Conservation (phyloP, 2,888 invertebrate genomes). For the Cybosia mesomella region DNA sequence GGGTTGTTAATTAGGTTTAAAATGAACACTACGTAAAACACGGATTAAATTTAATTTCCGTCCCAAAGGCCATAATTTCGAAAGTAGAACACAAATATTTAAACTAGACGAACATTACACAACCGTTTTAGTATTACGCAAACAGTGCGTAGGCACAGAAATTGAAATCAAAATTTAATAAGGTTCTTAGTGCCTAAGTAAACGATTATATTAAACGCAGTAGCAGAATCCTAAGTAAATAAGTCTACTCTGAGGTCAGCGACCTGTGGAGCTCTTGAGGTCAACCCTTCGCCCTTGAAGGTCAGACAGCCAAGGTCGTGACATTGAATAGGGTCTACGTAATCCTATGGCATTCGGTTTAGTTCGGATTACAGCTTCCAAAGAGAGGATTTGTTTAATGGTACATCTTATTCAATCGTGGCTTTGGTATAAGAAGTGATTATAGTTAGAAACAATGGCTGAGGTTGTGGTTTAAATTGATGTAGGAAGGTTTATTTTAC, state of each 20-base stretch:
- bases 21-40: no score
- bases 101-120: background rate
- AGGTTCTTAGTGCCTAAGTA: conserved; percentile 2
- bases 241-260: conserved; percentile 18
- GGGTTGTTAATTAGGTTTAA: no score
- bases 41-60: background rate
- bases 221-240: conserved; percentile 17
- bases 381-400: conserved; percentile 17
- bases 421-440: conserved; percentile 4
- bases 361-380: conserved; percentile 17
- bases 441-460: background rate
- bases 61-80: background rate
- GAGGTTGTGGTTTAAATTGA: background rate
- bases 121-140: background rate
- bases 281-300: conserved; percentile 34
- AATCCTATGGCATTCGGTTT: conserved; percentile 31
- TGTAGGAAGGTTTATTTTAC: no score
- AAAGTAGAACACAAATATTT: background rate
- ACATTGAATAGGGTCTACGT: conserved; percentile 42
- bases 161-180: conserved; percentile 2
- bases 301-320: conserved; percentile 44
- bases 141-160: background rate
- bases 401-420: conserved; percentile 10
- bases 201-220: background rate
- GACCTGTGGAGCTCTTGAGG: conserved; percentile 17